Percentiles rank a stretch among this genome's conserved stretches.
Evolutionary conservation across 2,888 invertebrate genomes (phyloP).

Genomic region (Heterodera filipjevi): DNA sequence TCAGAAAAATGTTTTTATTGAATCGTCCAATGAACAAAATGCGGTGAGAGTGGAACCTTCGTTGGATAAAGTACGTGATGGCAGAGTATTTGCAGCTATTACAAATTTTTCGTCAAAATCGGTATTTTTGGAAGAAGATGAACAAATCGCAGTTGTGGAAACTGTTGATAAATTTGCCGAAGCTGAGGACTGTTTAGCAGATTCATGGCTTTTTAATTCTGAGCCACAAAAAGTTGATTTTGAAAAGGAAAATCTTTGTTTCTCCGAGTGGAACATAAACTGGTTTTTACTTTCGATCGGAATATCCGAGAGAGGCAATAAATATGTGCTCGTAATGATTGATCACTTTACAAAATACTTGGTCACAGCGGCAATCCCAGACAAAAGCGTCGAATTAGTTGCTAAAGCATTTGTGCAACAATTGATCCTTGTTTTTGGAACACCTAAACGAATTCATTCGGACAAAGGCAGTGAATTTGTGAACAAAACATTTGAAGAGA

Average conservation of each 20-base stretch:
- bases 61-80: background rate
- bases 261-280: no score
- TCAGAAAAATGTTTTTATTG: background rate
- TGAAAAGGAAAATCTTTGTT: no score
- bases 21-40: background rate
- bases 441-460: slow-evolving; percentile 20
- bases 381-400: slow-evolving; percentile 23
- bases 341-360: slow-evolving; percentile 28
- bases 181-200: background rate
- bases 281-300: no score
- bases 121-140: background rate
- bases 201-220: background rate
- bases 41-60: background rate
- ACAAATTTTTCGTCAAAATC: background rate
- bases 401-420: slow-evolving; percentile 29
- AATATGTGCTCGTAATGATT: background rate
- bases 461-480: slow-evolving; percentile 24
- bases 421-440: slow-evolving; percentile 10
- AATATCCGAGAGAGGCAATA: no score
- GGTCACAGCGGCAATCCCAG: slow-evolving; percentile 14
- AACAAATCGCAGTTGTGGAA: background rate
- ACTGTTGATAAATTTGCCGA: background rate
- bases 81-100: background rate
- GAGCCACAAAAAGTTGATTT: no score
- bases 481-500: slow-evolving; percentile 12